Evolutionary conservation across 1,140 invertebrate genomes (phyloP), one percentile per base, ranked within the genome.

Genomic region (Drosophila ficusphila): DNA sequence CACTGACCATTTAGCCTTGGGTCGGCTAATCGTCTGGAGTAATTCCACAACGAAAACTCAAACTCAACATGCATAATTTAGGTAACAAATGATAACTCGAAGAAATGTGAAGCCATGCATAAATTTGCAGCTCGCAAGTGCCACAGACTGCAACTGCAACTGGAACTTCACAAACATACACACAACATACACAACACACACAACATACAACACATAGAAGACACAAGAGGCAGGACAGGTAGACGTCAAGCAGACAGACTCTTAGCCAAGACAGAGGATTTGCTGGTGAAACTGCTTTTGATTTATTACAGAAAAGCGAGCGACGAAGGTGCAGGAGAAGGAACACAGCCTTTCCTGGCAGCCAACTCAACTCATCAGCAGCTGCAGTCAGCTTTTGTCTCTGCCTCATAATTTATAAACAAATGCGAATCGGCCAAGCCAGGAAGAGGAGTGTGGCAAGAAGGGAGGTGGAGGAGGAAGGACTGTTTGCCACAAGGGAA

Each of bases 41-140:
- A 81, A 81, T 76, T 74, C 53, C 47, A 61, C 58, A 88, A 27
- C 81, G 81, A 81, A 85, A 88, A 76, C 82, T 79, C 49, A 57
- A 79, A 81, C 77, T 88, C 81, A 86, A 88, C 81, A 82, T 83
- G 81, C 79, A 86, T 88, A 86, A 88, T 86, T 86, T 82, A 86
- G 44, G 82, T 86, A 88, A 88, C 77, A 86, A 86, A 86, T 86
- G 82, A 88, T 88, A 86, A 88, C 82, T 86, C 82, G 83, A 88
- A 88, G 82, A 86, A 88, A 86, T 86, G 72, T 88, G 82, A 89
- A 86, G 34, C 82, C 81, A 88, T 77, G 81, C 81, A 86, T 88
- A 86, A 88, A 86, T 86, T 88, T 81, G 18, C 56, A 52, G 70
- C 74, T 70, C 46, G 36, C 64, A 71, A 74, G 62, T 82, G 65